phyloP scores from a whole-genome alignment of 1,140 invertebrate genomes.

The Laupala kohalensis region DNA sequence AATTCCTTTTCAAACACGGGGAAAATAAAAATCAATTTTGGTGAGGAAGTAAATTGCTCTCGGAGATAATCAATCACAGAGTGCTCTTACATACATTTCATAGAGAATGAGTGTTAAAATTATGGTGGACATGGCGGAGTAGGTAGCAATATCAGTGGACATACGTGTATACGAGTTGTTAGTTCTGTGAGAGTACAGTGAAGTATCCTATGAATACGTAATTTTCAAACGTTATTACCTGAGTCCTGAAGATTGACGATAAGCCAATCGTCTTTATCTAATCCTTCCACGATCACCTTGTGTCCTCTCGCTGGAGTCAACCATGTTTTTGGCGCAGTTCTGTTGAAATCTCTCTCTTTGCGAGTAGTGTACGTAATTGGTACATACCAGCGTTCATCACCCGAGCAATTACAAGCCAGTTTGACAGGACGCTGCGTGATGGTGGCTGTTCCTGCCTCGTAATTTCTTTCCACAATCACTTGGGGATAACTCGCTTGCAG shows the following conservation, averaged over 20 bases:
- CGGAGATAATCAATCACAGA: no score
- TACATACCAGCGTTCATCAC: conserved; percentile 34
- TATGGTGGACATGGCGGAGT: no score
- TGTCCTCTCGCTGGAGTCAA: neutral
- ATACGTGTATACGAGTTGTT: no score
- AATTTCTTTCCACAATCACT: conserved; percentile 29
- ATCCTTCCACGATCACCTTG: neutral
- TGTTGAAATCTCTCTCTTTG: conserved; percentile 23
- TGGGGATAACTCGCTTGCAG: conserved; percentile 40
- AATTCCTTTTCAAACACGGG: no score
- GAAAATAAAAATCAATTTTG: no score
- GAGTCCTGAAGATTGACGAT: conserved; percentile 53
- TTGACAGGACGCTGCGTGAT: conserved; percentile 36
- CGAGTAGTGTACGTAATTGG: conserved; percentile 39
- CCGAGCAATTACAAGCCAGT: conserved; percentile 18
- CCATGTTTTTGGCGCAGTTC: conserved; percentile 25
- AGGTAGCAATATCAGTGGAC: no score
- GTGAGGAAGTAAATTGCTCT: no score
- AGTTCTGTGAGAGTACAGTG: no score
- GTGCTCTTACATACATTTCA: no score
- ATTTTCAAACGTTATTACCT: no score
- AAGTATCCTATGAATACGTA: no score
- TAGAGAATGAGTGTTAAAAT: no score
- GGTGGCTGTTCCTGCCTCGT: conserved; percentile 27
- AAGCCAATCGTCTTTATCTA: conserved; percentile 40